These are phyloP conservation scores for Dioctria rufipes DNA, from an alignment of 2,888 invertebrate species.

Conservation along the genomic window DNA sequence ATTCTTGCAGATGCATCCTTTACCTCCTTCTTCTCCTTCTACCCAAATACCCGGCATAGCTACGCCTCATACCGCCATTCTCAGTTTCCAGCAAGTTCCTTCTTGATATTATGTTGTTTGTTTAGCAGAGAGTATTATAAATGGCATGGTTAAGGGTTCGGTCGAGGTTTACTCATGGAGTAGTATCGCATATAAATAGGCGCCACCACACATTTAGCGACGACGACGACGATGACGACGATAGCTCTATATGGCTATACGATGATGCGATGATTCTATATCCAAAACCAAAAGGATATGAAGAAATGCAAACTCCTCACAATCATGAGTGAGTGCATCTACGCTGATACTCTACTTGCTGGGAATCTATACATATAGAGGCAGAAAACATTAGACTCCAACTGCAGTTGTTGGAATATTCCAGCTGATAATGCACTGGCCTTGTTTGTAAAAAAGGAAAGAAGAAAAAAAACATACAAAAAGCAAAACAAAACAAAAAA, in stretches of 20 bases:
- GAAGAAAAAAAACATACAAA: conserved; percentile 7
- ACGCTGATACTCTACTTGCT: background rate
- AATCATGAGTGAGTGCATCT: conserved; percentile 39
- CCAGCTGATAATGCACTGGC: conserved; percentile 40
- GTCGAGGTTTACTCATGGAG: conserved; percentile 38
- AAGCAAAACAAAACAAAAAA: conserved; percentile 17
- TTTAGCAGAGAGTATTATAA: conserved; percentile 34
- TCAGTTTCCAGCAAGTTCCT: conserved; percentile 5
- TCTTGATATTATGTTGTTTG: conserved; percentile 30
- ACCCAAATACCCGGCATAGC: background rate
- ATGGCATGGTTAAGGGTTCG: conserved; percentile 37
- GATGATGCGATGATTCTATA: conserved; percentile 8
- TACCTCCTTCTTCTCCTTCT: background rate
- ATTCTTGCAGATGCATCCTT: conserved; percentile 43
- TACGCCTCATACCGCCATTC: background rate
- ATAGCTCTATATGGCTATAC: too few relatives aligned
- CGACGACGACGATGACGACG: conserved; percentile 13
- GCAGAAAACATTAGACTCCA: conserved; percentile 10
- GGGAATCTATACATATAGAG: background rate
- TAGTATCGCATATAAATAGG: conserved; percentile 27
- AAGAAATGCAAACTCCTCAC: conserved; percentile 51
- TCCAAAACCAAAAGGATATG: conserved; percentile 28
- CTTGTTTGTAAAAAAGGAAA: conserved; percentile 31
- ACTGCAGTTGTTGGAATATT: conserved; percentile 25
- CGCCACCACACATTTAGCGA: conserved; percentile 39